phyloP scores from a whole-genome alignment of 2,888 invertebrate genomes.

The Drosophila pseudotalamancana region DNA sequence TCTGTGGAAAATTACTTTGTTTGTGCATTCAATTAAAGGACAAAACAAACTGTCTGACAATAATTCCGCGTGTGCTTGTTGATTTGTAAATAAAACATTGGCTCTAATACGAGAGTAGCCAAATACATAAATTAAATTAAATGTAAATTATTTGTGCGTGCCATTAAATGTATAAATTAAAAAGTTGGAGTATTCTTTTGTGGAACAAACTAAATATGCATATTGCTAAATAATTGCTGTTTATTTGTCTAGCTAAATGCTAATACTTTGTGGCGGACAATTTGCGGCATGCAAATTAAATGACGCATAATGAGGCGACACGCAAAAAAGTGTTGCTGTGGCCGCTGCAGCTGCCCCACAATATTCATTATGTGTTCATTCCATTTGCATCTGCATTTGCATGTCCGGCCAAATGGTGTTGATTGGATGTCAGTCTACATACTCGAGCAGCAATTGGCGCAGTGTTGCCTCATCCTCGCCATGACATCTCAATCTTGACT shows the following conservation, averaged over 20 bases:
- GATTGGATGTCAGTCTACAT: conserved; percentile 83
- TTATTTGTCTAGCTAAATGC: conserved; percentile 67
- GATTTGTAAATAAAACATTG: conserved; percentile 29
- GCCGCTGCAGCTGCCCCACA: neutral
- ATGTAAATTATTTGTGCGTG: conserved; percentile 56
- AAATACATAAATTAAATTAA: conserved; percentile 54
- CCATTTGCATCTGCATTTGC: conserved; percentile 56
- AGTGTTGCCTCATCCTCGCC: conserved; percentile 95
- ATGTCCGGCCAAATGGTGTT: conserved; percentile 13
- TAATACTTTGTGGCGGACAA: conserved; percentile 62
- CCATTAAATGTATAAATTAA: conserved; percentile 47
- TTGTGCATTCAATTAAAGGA: conserved; percentile 44
- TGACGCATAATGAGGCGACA: conserved; percentile 64
- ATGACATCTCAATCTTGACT: conserved; percentile 84
- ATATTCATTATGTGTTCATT: conserved; percentile 53
- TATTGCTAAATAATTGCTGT: conserved; percentile 62
- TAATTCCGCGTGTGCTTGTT: conserved; percentile 16
- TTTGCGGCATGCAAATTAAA: conserved; percentile 67
- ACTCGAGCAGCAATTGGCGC: conserved; percentile 97
- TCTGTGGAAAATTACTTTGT: conserved; percentile 27
- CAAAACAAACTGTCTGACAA: conserved; percentile 35
- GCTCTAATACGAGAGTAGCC: conserved; percentile 10
- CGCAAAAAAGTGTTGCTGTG: conserved; percentile 9
- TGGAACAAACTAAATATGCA: conserved; percentile 60
- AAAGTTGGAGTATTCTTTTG: conserved; percentile 50